Base-by-base conservation (phyloP, 2,888 invertebrate genomes). In the Flabesymbios commensalis region DNA sequence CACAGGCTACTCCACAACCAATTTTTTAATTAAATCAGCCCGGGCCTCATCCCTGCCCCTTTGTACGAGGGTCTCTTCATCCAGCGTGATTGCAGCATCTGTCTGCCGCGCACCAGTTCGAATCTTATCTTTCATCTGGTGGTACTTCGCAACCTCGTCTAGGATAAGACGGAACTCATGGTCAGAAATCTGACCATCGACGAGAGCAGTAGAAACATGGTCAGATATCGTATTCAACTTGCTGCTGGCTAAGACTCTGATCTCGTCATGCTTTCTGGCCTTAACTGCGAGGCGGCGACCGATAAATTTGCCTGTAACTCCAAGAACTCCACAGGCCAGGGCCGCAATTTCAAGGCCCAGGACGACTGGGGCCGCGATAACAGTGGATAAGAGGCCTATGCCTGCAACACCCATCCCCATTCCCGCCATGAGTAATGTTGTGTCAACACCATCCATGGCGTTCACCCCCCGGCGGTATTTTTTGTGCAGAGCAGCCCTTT, bases 391-490 rank as follows among this genome's bases (percentile, higher is more conserved):
- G 45, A 45, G 45, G 14, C 22, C 45, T 22, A 45, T 22, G 7
- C 45, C 45, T 10, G 10, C 22, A 22, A 45, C 7, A 7, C 22
- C 45, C 17, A 32, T 14, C 26, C 1, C 52, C 52, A 28, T 51
- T n/a, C 52, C 32, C 7, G 31, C 52, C 5, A 33, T 32, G 22
- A 48, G 2, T 28, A 48, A 26, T 5, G 48, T 28, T n/a, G 3
- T 19, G 48, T 48, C 33, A 5, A 51, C 32, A 28, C 48, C 33
- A 26, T 57, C 57, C 4, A 41, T 1, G 14, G 47, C 33, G 2
- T 57, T 57, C 1, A 48, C 48, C 7, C 47, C 57, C 31, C 57
- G n/a, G 10, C 24, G 33, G 47, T 48, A 57, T 22, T 57, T 57
- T 48, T 47, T 57, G 36, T 57, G 26, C 1, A 57, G 32, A 3